A percentile compares a stretch with the other conserved stretches of the same genome.
Evolutionary conservation across 1,140 invertebrate genomes (phyloP).

Genomic region (Propsilocerus akamusi): DNA sequence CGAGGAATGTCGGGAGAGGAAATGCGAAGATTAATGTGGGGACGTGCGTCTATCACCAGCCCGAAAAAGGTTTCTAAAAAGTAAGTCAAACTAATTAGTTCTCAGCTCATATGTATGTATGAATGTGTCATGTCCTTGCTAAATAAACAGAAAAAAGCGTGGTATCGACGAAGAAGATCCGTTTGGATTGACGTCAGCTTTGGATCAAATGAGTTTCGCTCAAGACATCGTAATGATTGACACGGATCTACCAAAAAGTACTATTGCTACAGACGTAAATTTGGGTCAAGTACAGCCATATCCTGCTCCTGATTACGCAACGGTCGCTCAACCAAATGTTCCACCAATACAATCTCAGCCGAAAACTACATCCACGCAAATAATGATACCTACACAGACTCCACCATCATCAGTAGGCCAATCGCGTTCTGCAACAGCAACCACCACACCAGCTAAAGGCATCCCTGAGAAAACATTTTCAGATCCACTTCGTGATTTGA

Average conservation of each 20-base stretch:
- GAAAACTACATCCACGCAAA: not conserved
- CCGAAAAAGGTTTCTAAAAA: constrained; percentile 46
- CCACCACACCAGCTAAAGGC: not conserved
- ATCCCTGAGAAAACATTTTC: constrained; percentile 8
- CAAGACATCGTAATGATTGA: constrained; percentile 33
- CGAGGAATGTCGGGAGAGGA: constrained; percentile 72
- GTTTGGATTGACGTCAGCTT: constrained; percentile 49
- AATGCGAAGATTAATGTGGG: constrained; percentile 73
- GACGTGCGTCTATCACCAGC: constrained; percentile 65
- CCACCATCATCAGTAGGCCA: constrained; percentile 5
- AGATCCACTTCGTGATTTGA: constrained; percentile 34
- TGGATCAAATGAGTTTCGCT: constrained; percentile 63
- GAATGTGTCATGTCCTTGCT: not conserved
- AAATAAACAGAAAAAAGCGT: not conserved
- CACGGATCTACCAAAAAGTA: not conserved
- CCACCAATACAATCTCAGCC: too few species aligned
- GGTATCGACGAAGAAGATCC: constrained; percentile 11
- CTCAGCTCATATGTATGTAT: not conserved
- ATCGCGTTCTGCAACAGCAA: not conserved
- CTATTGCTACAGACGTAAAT: not conserved
- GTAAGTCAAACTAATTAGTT: constrained; percentile 23
- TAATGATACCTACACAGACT: constrained; percentile 5
- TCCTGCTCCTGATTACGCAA: not conserved
- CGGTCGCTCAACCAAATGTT: not conserved
- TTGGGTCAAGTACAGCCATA: not conserved